phyloP scores from a whole-genome alignment of 2,888 invertebrate species.

The Parasteatoda lunata region DNA sequence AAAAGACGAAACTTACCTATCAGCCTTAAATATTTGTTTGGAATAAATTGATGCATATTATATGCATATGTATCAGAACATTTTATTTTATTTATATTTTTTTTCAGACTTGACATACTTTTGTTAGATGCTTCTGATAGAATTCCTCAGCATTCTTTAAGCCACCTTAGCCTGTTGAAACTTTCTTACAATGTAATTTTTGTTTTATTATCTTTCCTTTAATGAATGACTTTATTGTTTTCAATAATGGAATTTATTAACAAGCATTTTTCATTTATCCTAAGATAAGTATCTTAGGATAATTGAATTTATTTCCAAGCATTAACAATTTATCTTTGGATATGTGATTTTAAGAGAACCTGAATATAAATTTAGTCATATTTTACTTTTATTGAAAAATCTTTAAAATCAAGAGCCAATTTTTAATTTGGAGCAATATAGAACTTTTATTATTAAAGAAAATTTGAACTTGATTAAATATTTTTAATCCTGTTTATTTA shows the following conservation, averaged over 20 bases:
- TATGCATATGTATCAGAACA: background rate
- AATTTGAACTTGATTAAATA: no score
- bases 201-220: background rate
- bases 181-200: slow-evolving; percentile 49
- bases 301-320: no score
- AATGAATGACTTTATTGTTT: background rate
- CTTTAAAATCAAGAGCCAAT: no score
- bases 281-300: no score
- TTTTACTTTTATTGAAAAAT: no score
- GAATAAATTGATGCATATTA: background rate
- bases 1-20: background rate
- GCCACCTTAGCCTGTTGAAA: slow-evolving; percentile 35
- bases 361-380: no score
- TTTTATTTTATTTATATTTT: background rate
- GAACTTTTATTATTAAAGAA: no score
- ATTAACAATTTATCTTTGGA: no score
- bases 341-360: no score
- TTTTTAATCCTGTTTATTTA: no score
- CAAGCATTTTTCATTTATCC: no score
- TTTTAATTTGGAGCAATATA: no score
- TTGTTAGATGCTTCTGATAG: slow-evolving; percentile 35
- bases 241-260: background rate
- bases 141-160: slow-evolving; percentile 28
- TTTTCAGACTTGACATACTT: slow-evolving; percentile 46
- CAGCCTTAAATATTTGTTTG: background rate